Evolutionary conservation across 2,888 invertebrate species (phyloP).

Genomic region (Apodemia duryi): DNA sequence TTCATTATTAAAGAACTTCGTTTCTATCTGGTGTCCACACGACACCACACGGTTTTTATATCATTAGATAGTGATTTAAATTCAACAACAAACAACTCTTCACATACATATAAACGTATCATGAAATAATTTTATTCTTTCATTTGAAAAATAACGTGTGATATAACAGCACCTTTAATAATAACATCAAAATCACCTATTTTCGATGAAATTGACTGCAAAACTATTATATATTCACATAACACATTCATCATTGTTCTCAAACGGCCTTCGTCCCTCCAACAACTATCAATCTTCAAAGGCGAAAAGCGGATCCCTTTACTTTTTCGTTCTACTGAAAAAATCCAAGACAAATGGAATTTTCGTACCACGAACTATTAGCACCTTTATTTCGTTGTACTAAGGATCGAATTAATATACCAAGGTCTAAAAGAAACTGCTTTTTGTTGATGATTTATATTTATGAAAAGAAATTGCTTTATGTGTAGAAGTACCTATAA

Average conservation of each 20-base stretch:
- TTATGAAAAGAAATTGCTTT: background rate
- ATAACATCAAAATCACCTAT: too few relatives aligned
- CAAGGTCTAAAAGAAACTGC: background rate
- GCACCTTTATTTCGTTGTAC: background rate
- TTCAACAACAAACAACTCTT: too few relatives aligned
- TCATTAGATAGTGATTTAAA: too few relatives aligned
- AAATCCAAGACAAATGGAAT: constrained; percentile 5
- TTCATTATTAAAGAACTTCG: too few relatives aligned
- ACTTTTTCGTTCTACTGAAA: constrained; percentile 5
- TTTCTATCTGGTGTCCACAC: too few relatives aligned
- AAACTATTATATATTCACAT: background rate
- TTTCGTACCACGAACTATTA: background rate
- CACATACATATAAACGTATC: too few relatives aligned
- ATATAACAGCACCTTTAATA: too few relatives aligned
- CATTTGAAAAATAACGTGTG: too few relatives aligned
- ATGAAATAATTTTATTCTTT: too few relatives aligned
- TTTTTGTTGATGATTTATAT: background rate
- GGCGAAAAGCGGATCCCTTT: constrained; percentile 3
- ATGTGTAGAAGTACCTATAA: background rate
- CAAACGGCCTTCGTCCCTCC: background rate
- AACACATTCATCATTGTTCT: constrained; percentile 6
- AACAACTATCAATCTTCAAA: constrained; percentile 4
- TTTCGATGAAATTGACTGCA: background rate
- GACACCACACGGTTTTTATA: too few relatives aligned
- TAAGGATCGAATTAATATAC: background rate